Conservation (phyloP, 2,888 invertebrate species). For the Phortica magna region DNA sequence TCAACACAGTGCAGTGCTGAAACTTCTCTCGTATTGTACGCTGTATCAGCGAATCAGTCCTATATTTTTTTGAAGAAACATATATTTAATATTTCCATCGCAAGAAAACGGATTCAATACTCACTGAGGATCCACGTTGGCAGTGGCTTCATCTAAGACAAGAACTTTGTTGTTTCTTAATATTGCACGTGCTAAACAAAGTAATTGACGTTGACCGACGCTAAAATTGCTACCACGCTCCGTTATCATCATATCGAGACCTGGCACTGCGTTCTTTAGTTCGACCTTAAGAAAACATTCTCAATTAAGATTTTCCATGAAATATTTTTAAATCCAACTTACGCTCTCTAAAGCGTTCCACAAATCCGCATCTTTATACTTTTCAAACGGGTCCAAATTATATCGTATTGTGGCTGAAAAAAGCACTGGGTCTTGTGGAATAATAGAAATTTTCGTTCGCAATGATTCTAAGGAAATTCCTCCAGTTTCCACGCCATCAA, state of each 20-base stretch:
- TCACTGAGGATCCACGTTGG: slow-evolving; percentile 83
- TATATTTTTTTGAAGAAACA: slow-evolving; percentile 29
- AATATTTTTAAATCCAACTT: slow-evolving; percentile 12
- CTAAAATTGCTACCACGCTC: slow-evolving; percentile 82
- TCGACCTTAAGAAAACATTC: slow-evolving; percentile 78
- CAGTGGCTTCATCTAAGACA: slow-evolving; percentile 85
- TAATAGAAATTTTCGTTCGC: slow-evolving; percentile 80
- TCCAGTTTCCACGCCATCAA: slow-evolving; percentile 84
- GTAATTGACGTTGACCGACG: slow-evolving; percentile 84
- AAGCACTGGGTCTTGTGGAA: slow-evolving; percentile 80
- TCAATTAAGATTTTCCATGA: not conserved
- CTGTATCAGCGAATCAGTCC: slow-evolving; percentile 90
- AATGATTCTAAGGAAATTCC: slow-evolving; percentile 79
- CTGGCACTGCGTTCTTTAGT: slow-evolving; percentile 78
- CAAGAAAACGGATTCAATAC: slow-evolving; percentile 34
- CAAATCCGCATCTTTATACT: slow-evolving; percentile 73
- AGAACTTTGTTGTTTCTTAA: slow-evolving; percentile 82
- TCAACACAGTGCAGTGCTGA: slow-evolving; percentile 89
- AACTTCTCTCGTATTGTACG: slow-evolving; percentile 89
- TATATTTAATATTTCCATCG: no score
- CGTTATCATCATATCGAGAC: slow-evolving; percentile 80
- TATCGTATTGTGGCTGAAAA: slow-evolving; percentile 82
- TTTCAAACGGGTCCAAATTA: slow-evolving; percentile 82
- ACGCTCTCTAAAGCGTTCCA: slow-evolving; percentile 76
- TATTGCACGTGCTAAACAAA: slow-evolving; percentile 84